Evolutionary conservation across 2,113 vertebrate genomes (phyloP).

Genomic region (Pan paniscus): DNA sequence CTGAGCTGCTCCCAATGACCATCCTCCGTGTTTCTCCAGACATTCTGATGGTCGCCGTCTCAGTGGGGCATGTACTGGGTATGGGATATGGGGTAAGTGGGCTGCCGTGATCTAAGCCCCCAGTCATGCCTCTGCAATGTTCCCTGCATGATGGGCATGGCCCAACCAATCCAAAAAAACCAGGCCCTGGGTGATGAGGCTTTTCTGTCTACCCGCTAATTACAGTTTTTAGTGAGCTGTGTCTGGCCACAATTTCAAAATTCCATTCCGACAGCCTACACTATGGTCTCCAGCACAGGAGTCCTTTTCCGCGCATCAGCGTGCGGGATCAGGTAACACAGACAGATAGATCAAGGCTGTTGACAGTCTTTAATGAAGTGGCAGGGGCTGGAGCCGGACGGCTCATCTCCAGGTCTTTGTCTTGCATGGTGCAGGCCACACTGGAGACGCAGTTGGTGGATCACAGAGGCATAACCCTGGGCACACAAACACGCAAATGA

Average conservation of each 20-base stretch:
- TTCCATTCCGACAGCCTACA: background rate
- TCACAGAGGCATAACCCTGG: background rate
- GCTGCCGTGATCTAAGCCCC: background rate
- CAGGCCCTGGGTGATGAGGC: background rate
- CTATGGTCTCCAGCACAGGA: background rate
- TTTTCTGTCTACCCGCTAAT: conserved; percentile 33
- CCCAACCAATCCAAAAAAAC: background rate
- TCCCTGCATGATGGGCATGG: rapidly evolving
- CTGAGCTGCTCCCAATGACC: rapidly evolving
- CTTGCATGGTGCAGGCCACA: rapidly evolving
- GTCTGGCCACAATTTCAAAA: background rate
- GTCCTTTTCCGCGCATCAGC: background rate
- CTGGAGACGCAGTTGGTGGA: rapidly evolving
- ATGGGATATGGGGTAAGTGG: background rate
- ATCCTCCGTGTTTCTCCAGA: background rate
- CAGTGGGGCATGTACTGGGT: rapidly evolving
- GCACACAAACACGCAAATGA: background rate
- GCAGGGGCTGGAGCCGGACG: background rate
- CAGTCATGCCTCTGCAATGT: background rate
- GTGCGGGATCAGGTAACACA: background rate
- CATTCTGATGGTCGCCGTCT: background rate
- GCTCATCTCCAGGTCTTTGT: background rate
- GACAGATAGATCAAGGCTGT: background rate
- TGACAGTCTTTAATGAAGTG: background rate
- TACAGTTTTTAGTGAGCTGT: background rate